Base-by-base conservation (phyloP, 2,888 invertebrate genomes). In the Esperia sulphurella region DNA sequence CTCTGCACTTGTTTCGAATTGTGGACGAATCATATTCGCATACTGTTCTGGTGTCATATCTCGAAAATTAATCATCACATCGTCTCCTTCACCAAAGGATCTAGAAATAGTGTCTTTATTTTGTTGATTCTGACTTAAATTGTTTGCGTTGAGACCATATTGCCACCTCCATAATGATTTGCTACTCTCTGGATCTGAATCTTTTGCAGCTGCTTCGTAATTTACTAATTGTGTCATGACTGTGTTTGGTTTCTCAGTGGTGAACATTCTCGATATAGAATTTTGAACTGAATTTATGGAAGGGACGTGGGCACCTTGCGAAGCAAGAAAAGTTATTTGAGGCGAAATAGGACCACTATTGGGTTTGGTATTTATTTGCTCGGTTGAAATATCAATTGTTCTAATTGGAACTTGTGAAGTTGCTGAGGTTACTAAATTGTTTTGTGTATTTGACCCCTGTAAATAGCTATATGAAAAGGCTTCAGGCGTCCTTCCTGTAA, bases 161-260 rank as follows among this genome's bases (percentile, higher is more conserved):
- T 88, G 89, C 89, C 87, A 87, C 51, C 87, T 75, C 88, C 89
- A 89, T 39, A 89, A 61, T 8, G 73, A 76, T 71, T 86, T 86
- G 54, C 77, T 80, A 48, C 59, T 73, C 50, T 88, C 87, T 57
- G 74, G 75, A 41, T 86, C 85, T 8, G 69, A 46, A 33, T 86
- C 84, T 55, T 79, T 82, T 9, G 67, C 54, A 46, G 62, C 65
- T 14, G 83, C 79, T 63, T 88, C 87, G 57, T 88, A 89, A 66
- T 87, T 88, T 45, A 89, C 65, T 55, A 89, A 58, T 59, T 86
- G 85, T 14, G 89, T 86, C 71, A 88, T 66, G 51, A 33, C 9
- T 35, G 35, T n/a, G 8, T 72, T 53, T 51, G 82, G 58, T 57
- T 81, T 88, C 51, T 87, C 88, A 45, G 66, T 74, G 50, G 73